Evolutionary conservation across 2,113 vertebrate species (phyloP).

Genomic region (Neodon shergylaensis): DNA sequence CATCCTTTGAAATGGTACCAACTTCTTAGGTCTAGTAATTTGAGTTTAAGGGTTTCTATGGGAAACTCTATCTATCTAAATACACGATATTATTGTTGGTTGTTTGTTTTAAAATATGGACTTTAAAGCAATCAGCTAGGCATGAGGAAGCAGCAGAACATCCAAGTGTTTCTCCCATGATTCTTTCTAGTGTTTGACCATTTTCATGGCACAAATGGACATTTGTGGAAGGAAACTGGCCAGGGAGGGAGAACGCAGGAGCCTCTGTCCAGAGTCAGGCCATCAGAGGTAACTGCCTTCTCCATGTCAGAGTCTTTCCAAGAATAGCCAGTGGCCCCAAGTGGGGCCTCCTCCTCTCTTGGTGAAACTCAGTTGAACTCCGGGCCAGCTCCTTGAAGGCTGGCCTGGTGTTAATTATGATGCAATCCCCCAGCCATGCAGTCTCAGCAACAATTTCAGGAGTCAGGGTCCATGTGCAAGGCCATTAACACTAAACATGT

Average conservation of each 20-base stretch:
- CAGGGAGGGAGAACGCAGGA: not conserved
- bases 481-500: slow-evolving; percentile 87
- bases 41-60: not conserved
- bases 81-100: not conserved
- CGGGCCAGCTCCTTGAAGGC: not conserved
- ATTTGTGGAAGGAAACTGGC: too few species aligned
- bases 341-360: not conserved
- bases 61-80: not conserved
- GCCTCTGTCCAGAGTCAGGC: not conserved
- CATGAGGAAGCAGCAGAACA: not conserved
- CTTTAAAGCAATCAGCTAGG: not conserved
- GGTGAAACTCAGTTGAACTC: slow-evolving; percentile 44
- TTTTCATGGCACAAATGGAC: not conserved
- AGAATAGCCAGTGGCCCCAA: not conserved
- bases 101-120: not conserved
- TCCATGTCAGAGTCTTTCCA: not conserved
- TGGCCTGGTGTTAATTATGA: slow-evolving; percentile 74
- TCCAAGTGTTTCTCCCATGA: not conserved
- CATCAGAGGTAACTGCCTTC: not conserved
- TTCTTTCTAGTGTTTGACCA: not conserved
- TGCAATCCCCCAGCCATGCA: slow-evolving; percentile 43
- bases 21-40: not conserved
- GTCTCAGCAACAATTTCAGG: slow-evolving; percentile 78
- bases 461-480: slow-evolving; percentile 79
- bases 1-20: not conserved